Evolutionary conservation across 1,140 invertebrate species (phyloP).

Genomic region (Lepeophtheirus salmonis): DNA sequence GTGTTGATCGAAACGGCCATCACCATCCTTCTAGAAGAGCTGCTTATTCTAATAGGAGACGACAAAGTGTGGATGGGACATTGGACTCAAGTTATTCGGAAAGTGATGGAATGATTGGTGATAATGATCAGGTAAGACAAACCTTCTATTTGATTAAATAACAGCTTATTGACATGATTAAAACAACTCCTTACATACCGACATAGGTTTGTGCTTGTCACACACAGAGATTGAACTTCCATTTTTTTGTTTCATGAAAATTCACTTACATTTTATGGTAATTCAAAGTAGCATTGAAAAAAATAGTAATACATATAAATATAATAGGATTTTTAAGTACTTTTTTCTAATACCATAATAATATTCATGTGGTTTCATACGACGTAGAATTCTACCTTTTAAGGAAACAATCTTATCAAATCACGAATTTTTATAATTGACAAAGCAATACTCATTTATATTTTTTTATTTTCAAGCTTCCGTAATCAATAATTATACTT

Average conservation of each 20-base stretch:
- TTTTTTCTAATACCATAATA: too few species aligned
- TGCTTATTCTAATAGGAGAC: background rate
- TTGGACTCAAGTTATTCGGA: conserved; percentile 13
- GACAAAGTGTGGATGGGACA: background rate
- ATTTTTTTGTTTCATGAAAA: background rate
- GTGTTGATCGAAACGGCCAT: background rate
- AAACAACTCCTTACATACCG: too few species aligned
- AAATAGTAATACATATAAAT: too few species aligned
- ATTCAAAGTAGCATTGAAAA: background rate
- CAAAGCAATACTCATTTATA: too few species aligned
- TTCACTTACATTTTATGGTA: background rate
- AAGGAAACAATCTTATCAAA: background rate
- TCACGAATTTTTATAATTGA: background rate
- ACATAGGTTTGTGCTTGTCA: too few species aligned
- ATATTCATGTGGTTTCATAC: too few species aligned
- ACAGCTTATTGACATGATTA: too few species aligned
- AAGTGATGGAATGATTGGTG: conserved; percentile 7
- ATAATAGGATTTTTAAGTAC: too few species aligned
- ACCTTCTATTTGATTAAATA: too few species aligned
- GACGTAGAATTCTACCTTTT: too few species aligned
- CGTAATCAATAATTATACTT: background rate
- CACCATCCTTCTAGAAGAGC: background rate
- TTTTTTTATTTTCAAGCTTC: background rate
- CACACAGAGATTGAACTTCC: too few species aligned
- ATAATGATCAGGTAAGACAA: conserved; percentile 2